Conservation (phyloP, 2,797 vertebrate genomes). For the Heliangelus exortis region DNA sequence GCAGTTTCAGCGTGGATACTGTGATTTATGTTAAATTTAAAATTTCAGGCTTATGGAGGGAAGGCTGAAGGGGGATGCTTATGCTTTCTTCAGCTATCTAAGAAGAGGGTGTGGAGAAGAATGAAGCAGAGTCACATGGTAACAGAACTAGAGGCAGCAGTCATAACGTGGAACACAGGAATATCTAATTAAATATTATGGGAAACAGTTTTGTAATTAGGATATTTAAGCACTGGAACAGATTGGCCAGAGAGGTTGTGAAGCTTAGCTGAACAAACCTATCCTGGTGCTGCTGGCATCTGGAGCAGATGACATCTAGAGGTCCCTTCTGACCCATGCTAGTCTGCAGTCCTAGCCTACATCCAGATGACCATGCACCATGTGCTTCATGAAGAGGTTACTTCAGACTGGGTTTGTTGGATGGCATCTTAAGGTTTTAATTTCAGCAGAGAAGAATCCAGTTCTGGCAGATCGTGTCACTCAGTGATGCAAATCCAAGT, state of each 20-base stretch:
- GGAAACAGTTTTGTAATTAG: background rate
- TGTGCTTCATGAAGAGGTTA: background rate
- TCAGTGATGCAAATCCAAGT: background rate
- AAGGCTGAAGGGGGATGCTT: background rate
- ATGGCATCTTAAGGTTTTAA: background rate
- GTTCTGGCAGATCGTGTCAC: background rate
- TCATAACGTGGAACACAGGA: background rate
- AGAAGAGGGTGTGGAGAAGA: background rate
- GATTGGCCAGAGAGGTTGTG: background rate
- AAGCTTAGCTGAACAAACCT: background rate
- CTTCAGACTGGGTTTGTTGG: background rate
- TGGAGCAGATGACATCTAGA: background rate
- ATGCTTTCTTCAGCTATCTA: background rate
- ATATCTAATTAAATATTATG: background rate
- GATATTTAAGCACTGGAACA: background rate
- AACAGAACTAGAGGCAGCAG: background rate
- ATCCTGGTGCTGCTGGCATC: background rate
- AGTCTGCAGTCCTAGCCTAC: background rate
- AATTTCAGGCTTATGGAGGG: background rate
- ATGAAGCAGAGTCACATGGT: background rate
- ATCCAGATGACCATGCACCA: fast-evolving
- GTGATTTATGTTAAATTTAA: background rate
- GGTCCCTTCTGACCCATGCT: background rate
- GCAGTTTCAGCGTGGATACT: background rate
- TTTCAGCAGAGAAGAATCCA: background rate